phyloP scores from a whole-genome alignment of 2,797 vertebrate species.

The Rhyacichthys aspro region DNA sequence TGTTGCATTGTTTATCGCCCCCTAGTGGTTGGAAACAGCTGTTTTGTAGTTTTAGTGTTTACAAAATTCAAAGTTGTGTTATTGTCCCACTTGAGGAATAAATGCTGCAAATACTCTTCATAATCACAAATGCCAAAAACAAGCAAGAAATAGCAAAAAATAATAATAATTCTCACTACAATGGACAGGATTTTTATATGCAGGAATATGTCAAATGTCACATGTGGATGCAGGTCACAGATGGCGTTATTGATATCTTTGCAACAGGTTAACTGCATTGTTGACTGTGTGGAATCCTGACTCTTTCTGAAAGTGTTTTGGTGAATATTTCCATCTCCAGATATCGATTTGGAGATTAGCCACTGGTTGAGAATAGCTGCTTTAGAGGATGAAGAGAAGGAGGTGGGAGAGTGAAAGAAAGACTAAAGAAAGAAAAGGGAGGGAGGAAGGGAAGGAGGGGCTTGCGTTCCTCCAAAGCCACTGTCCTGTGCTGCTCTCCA shows the following conservation, averaged over 20 bases:
- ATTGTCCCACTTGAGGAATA: too few species aligned
- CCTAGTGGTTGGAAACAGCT: too few species aligned
- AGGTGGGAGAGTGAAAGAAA: conserved; percentile 14
- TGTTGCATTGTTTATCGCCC: too few species aligned
- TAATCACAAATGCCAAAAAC: too few species aligned
- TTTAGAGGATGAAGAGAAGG: conserved; percentile 40
- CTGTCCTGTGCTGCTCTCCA: conserved; percentile 62
- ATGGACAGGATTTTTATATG: not conserved
- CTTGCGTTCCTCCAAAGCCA: conserved; percentile 57
- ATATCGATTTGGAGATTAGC: conserved; percentile 11
- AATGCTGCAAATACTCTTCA: too few species aligned
- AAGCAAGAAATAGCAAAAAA: too few species aligned
- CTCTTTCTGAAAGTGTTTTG: not conserved
- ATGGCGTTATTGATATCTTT: conserved; percentile 4
- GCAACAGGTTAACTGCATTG: conserved; percentile 14
- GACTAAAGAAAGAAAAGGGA: conserved; percentile 16
- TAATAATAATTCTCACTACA: not conserved
- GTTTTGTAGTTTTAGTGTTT: too few species aligned
- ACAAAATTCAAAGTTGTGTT: too few species aligned
- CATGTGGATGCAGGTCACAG: not conserved
- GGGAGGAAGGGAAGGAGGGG: conserved; percentile 21
- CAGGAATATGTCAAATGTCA: not conserved
- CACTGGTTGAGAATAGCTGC: not conserved
- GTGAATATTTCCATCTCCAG: not conserved
- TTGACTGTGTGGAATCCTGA: conserved; percentile 1